A percentile compares a stretch with the other conserved stretches of the same genome.
Evolutionary conservation across 2,113 vertebrate genomes (phyloP).

Genomic region (Cyprinodon variegatus): DNA sequence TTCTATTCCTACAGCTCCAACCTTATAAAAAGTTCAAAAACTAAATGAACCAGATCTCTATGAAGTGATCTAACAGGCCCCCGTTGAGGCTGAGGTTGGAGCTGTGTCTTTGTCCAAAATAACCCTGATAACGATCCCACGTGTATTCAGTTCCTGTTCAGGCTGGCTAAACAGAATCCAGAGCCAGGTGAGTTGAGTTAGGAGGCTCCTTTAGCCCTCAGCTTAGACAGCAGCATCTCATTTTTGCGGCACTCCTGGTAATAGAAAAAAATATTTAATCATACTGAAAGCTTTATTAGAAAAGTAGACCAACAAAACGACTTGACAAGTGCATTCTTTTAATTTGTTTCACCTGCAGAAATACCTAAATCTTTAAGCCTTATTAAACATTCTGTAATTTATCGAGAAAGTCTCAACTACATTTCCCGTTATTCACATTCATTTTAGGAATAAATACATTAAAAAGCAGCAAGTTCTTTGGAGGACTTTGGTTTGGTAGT

Average conservation of each 20-base stretch:
- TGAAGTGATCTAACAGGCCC: too few relatives aligned
- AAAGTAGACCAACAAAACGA: background rate
- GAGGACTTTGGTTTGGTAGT: background rate
- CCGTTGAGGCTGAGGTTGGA: too few relatives aligned
- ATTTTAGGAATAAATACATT: background rate
- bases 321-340: background rate
- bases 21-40: background rate
- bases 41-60: background rate
- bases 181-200: slow-evolving; percentile 16
- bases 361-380: background rate
- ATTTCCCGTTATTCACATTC: background rate
- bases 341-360: background rate
- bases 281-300: background rate
- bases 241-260: slow-evolving; percentile 93
- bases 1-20: too few relatives aligned
- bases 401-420: background rate
- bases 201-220: slow-evolving; percentile 83
- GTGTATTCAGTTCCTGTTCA: background rate
- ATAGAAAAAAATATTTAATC: slow-evolving; percentile 14
- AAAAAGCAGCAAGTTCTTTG: background rate
- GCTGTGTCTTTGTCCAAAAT: background rate
- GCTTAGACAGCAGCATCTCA: slow-evolving; percentile 90
- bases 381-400: background rate
- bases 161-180: background rate
- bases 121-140: background rate